Conservation (phyloP, 2,113 vertebrate genomes). For the Lamprologus tigripictilis region DNA sequence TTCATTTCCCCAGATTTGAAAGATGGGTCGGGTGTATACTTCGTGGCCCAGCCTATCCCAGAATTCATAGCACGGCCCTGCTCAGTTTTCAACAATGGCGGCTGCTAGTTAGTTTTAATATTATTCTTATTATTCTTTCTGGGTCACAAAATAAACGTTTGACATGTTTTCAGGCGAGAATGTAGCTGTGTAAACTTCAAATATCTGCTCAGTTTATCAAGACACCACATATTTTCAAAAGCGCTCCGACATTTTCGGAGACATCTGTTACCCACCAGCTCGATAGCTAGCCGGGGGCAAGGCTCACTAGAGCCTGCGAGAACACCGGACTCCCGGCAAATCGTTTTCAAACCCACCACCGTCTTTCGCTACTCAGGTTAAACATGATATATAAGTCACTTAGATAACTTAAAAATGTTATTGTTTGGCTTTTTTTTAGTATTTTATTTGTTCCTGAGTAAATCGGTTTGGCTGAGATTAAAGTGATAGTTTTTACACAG, state of each 20-base stretch:
- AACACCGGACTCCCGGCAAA: neutral
- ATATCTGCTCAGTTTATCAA: neutral
- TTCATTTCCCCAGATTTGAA: neutral
- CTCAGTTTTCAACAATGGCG: neutral
- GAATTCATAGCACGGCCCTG: neutral
- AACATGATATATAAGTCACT: neutral
- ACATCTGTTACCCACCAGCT: neutral
- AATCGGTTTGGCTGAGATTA: neutral
- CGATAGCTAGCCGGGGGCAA: accelerated
- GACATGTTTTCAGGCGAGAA: neutral
- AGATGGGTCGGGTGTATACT: neutral
- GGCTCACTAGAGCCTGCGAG: accelerated
- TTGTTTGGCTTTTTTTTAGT: neutral
- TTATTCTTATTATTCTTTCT: neutral
- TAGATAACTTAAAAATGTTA: neutral
- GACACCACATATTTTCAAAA: neutral
- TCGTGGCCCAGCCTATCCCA: neutral
- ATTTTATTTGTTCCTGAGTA: neutral
- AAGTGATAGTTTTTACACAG: neutral
- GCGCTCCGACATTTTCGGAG: accelerated
- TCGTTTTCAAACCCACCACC: neutral
- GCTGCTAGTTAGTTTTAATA: neutral
- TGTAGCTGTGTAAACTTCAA: neutral
- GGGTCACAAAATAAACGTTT: neutral
- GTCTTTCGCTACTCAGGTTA: accelerated